phyloP scores from a whole-genome alignment of 2,888 invertebrate genomes.

The Idaea biselata region DNA sequence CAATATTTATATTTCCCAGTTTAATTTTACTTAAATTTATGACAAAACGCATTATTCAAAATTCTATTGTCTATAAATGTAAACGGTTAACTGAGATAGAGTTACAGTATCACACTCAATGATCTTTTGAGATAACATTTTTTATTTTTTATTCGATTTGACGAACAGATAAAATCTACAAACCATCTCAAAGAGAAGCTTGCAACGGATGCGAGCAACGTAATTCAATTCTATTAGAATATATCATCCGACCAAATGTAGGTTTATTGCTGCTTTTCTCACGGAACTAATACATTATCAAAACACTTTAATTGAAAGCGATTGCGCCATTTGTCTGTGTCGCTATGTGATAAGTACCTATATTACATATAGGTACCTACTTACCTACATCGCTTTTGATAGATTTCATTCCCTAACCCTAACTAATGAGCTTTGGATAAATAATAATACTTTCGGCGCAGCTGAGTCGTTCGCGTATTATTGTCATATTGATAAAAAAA shows the following conservation, averaged over 20 bases:
- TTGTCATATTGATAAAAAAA: slow-evolving; percentile 50
- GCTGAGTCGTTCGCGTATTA: slow-evolving; percentile 52
- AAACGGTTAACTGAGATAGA: neutral
- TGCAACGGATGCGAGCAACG: slow-evolving; percentile 73
- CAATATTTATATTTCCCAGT: neutral
- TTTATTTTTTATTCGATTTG: slow-evolving; percentile 67
- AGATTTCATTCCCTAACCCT: slow-evolving; percentile 13
- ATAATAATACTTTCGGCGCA: slow-evolving; percentile 33
- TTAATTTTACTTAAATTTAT: neutral
- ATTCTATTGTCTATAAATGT: neutral
- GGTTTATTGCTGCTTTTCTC: slow-evolving; percentile 80
- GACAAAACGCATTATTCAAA: neutral
- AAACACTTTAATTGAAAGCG: slow-evolving; percentile 72
- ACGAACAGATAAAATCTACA: slow-evolving; percentile 71
- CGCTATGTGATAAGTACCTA: slow-evolving; percentile 46
- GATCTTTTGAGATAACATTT: slow-evolving; percentile 51
- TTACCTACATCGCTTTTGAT: slow-evolving; percentile 11
- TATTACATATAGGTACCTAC: slow-evolving; percentile 30
- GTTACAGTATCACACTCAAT: neutral
- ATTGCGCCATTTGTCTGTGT: slow-evolving; percentile 70
- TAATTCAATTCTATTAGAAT: slow-evolving; percentile 77
- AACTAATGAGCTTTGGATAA: slow-evolving; percentile 12
- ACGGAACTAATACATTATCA: slow-evolving; percentile 78
- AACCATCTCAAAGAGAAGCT: slow-evolving; percentile 63
- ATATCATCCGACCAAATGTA: slow-evolving; percentile 76